These are phyloP conservation scores for Drosophila prostipennis DNA, from an alignment of 2,888 invertebrate genomes.

Conservation along the genomic window DNA sequence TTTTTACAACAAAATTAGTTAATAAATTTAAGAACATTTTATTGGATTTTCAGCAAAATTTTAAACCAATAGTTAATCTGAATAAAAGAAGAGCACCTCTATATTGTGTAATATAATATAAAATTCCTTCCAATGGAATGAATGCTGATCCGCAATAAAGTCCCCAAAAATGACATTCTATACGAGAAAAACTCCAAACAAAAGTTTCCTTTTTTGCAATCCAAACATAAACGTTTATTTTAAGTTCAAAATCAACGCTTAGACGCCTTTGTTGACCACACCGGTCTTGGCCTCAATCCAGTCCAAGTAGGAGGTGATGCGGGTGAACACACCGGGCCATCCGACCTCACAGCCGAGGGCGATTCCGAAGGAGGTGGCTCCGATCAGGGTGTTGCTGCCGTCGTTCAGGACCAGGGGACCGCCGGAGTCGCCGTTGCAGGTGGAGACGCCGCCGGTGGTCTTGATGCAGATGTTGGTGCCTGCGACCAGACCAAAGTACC, in stretches of 20 bases:
- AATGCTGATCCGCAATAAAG: too few relatives aligned
- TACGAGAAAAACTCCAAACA: too few relatives aligned
- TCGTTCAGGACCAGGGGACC: slow-evolving; percentile 78
- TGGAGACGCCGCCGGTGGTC: slow-evolving; percentile 73
- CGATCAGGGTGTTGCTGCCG: slow-evolving; percentile 67
- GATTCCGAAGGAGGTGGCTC: slow-evolving; percentile 81
- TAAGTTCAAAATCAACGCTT: slow-evolving; percentile 39
- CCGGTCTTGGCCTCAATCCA: slow-evolving; percentile 76
- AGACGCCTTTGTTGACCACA: slow-evolving; percentile 59
- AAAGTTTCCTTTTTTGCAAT: not conserved
- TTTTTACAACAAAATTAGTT: too few relatives aligned
- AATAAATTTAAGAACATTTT: too few relatives aligned
- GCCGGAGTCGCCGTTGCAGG: slow-evolving; percentile 82
- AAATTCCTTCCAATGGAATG: too few relatives aligned
- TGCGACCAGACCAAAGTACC: slow-evolving; percentile 56
- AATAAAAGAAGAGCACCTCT: too few relatives aligned
- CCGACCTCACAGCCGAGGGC: slow-evolving; percentile 78
- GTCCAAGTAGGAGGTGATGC: slow-evolving; percentile 77
- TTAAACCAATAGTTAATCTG: too few relatives aligned
- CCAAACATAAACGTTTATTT: slow-evolving; percentile 64
- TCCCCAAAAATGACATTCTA: too few relatives aligned
- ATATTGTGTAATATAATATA: too few relatives aligned
- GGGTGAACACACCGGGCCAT: slow-evolving; percentile 82
- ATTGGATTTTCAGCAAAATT: too few relatives aligned
- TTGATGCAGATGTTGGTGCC: slow-evolving; percentile 73